Evolutionary conservation across 2,888 invertebrate genomes (phyloP).

Genomic region (Halocaridina rubra): DNA sequence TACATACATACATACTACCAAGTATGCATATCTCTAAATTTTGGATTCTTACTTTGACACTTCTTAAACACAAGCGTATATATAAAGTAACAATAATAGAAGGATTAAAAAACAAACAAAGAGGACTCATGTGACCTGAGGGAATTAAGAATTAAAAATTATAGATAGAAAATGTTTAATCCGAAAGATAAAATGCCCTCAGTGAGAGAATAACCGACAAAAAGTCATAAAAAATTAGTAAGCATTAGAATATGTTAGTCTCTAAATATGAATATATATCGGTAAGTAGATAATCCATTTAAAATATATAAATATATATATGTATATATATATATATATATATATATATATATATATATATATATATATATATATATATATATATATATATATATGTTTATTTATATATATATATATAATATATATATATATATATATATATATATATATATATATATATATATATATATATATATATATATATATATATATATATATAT

Average conservation of each 20-base stretch:
- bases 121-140: not conserved
- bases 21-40: not conserved
- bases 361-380: not conserved
- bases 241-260: not conserved
- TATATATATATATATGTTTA: not conserved
- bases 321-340: not conserved
- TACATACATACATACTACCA: not conserved
- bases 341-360: not conserved
- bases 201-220: too few species aligned
- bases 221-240: not conserved
- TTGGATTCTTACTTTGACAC: not conserved
- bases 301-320: not conserved
- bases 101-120: not conserved
- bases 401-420: not conserved
- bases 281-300: not conserved
- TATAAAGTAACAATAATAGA: too few species aligned
- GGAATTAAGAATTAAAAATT: too few species aligned
- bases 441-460: not conserved
- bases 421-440: not conserved
- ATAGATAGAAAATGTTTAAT: too few species aligned
- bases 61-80: too few species aligned
- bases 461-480: not conserved
- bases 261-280: not conserved
- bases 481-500: not conserved
- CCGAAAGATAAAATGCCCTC: too few species aligned